Evolutionary conservation across 37 sponge, comb jelly and placozoan genomes (phyloP).

Genomic region (Geodia barretti): DNA sequence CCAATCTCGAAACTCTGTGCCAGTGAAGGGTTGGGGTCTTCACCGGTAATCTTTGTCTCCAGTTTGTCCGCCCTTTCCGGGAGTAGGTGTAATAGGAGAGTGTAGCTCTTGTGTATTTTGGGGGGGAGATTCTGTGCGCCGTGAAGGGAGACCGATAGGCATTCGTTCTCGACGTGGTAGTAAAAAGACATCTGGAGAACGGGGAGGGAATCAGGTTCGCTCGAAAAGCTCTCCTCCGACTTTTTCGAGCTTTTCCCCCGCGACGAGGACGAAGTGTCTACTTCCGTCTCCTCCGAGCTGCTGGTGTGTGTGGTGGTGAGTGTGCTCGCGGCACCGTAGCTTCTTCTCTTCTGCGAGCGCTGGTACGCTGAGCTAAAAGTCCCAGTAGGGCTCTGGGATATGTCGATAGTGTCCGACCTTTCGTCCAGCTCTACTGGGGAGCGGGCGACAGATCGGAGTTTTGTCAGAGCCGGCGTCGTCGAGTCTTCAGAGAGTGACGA

Average conservation of each 20-base stretch:
- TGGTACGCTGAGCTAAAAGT: background rate
- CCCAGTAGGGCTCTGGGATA: background rate
- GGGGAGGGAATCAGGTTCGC: background rate
- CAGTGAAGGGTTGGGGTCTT: background rate
- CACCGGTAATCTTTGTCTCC: background rate
- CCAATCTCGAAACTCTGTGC: background rate
- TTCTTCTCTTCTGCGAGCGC: background rate
- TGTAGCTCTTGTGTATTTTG: background rate
- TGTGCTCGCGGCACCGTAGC: background rate
- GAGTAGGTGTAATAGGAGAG: background rate
- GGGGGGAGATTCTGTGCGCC: background rate
- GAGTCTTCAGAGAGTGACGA: too few relatives aligned
- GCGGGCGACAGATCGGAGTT: too few relatives aligned
- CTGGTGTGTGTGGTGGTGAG: background rate
- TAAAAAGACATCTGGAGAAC: background rate
- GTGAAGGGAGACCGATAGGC: background rate
- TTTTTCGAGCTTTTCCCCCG: too few relatives aligned
- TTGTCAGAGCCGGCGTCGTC: too few relatives aligned
- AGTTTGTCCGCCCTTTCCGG: background rate
- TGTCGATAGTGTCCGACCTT: background rate
- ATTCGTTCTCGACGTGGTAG: background rate
- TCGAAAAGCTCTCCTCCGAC: background rate
- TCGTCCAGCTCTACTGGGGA: too few relatives aligned
- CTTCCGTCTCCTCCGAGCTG: background rate
- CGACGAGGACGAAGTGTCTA: background rate